Evolutionary conservation across 2,888 invertebrate species (phyloP).

Genomic region (Poecilus cupreus): DNA sequence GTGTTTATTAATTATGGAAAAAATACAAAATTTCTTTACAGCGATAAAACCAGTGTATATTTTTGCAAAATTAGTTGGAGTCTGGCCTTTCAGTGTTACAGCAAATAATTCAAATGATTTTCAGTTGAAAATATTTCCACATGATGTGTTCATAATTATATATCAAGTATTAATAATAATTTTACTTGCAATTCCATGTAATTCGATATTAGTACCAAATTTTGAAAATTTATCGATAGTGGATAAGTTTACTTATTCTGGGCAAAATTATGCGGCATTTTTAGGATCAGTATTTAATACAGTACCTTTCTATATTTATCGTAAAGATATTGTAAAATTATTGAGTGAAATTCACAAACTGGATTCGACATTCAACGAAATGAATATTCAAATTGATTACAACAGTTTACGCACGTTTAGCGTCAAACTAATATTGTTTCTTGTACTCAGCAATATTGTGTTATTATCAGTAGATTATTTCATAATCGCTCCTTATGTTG

Average conservation of each 20-base stretch:
- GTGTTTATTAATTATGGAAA: no score
- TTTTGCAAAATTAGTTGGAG: no score
- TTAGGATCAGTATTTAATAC: neutral
- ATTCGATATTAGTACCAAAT: neutral
- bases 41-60: no score
- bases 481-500: neutral
- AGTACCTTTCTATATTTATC: neutral
- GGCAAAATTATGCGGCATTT: no score
- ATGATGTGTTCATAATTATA: neutral
- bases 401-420: neutral
- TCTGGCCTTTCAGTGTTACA: neutral
- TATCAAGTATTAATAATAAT: neutral
- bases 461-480: neutral
- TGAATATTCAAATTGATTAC: constrained; percentile 1
- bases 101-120: neutral
- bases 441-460: neutral
- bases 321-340: constrained; percentile 23
- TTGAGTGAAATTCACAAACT: constrained; percentile 1
- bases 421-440: neutral
- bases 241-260: neutral
- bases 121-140: neutral
- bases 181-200: neutral
- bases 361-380: neutral
- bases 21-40: neutral
- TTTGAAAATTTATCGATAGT: neutral